These are phyloP conservation scores for Meandrina meandrites DNA, from an alignment of 92 coral and sea anemone genomes.

Conservation along the genomic window DNA sequence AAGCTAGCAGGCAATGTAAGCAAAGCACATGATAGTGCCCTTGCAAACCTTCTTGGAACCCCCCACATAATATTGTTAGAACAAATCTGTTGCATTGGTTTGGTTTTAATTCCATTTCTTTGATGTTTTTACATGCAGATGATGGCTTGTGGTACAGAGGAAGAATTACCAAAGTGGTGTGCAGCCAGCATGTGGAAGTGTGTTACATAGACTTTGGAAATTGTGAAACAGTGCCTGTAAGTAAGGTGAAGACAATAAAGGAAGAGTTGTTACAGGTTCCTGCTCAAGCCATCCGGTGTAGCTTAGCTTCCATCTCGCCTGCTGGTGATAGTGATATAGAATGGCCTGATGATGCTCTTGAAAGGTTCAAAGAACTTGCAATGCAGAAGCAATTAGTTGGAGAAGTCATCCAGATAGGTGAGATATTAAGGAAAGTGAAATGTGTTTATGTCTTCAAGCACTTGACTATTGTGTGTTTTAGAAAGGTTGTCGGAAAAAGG, in stretches of 20 bases:
- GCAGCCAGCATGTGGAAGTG: slow-evolving; percentile 49
- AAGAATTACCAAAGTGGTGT: slow-evolving; percentile 37
- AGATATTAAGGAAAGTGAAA: neutral
- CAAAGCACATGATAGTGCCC: no score
- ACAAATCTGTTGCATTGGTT: no score
- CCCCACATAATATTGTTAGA: no score
- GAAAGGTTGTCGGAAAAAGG: no score
- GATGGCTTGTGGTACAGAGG: slow-evolving; percentile 81
- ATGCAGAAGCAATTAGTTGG: slow-evolving; percentile 71
- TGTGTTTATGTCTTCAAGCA: no score
- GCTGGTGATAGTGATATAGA: slow-evolving; percentile 30
- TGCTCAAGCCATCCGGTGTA: slow-evolving; percentile 66
- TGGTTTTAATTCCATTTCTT: no score
- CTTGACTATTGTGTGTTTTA: no score
- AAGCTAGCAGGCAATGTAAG: no score
- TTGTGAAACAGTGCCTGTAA: slow-evolving; percentile 45
- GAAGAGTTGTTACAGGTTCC: slow-evolving; percentile 49
- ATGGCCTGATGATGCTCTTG: slow-evolving; percentile 59
- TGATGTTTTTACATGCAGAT: slow-evolving; percentile 23
- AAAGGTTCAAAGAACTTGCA: slow-evolving; percentile 54
- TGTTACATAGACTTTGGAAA: slow-evolving; percentile 81
- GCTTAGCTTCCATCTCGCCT: slow-evolving; percentile 57
- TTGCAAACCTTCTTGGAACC: no score
- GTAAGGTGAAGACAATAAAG: slow-evolving; percentile 56
- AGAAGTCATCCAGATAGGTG: slow-evolving; percentile 59